Base-by-base conservation (phyloP, 2,888 invertebrate species). In the Rhabditoides inermis region DNA sequence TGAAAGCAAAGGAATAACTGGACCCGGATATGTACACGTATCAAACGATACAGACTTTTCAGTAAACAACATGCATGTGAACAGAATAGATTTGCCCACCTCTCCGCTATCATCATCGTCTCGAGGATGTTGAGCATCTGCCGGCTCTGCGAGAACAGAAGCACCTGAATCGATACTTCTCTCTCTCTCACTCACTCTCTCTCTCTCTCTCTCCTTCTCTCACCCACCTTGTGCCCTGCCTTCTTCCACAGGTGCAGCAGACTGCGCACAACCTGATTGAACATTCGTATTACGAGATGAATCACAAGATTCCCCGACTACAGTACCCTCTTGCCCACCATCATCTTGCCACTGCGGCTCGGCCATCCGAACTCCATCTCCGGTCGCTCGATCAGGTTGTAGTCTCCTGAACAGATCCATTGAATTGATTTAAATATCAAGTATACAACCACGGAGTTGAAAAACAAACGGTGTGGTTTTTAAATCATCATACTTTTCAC, bases 341-440 rank as follows among this genome's bases (percentile, higher is more conserved):
- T 83, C 88, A 92, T 87, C 81, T 94, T 92, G 0, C 92, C 91
- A 52, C 88, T 86, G 70, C 86, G 83, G 69, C 84, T 85, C 82
- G 86, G 88, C 77, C 83, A 83, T 1, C 90, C 89, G 81, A 85
- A 88, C 37, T 81, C 80, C 36, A 83, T 79, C 37, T 18, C 7
- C 41, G 10, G 25, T 37, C 51, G 26, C 51, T 37, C 32, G 3
- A 37, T 27, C 2, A 45, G n/a, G 27, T 54, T 32, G 1, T 30
- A 22, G 12, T 54, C 49, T 6, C 39, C 52, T 47, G 32, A 35
- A 42, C 22, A n/a, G 50, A 53, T 12, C 20, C 22, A 25, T 32
- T 22, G 7, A 7, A 50, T 50, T 26, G 18, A n/a, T 25, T 49
- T 46, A 26, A 25, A 15, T 26, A 23, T 6, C 5, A 92, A 6